A percentile compares a stretch with the other conserved stretches of the same genome.
These are phyloP conservation scores for Stegodyphus dumicola DNA, from an alignment of 1,140 invertebrate genomes.

Conservation along the genomic window DNA sequence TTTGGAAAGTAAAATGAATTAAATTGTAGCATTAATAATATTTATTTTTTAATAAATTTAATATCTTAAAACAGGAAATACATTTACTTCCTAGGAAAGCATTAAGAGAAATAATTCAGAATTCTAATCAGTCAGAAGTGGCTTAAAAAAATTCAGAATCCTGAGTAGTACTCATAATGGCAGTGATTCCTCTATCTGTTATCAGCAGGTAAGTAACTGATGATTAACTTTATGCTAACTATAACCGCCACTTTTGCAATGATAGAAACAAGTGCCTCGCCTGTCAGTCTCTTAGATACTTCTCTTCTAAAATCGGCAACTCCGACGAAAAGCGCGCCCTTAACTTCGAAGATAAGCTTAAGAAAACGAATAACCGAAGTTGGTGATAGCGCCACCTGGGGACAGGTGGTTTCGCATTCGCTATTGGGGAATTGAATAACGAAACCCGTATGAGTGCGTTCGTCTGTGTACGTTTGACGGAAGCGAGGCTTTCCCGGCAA, in stretches of 20 bases:
- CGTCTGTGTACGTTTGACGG: conserved; percentile 20
- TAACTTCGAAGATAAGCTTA: background rate
- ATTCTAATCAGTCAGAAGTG: too few species aligned
- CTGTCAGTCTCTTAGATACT: background rate
- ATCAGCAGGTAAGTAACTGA: background rate
- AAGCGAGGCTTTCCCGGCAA: conserved; percentile 51
- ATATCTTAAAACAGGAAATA: too few species aligned
- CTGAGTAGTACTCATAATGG: too few species aligned
- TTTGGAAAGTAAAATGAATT: too few species aligned
- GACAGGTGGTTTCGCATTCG: conserved; percentile 38
- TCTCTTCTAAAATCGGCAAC: background rate
- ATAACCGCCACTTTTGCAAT: background rate
- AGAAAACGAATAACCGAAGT: background rate
- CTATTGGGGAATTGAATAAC: conserved; percentile 32
- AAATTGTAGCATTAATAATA: too few species aligned
- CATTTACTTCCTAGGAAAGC: too few species aligned
- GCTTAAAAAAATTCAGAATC: too few species aligned
- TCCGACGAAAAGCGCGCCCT: background rate
- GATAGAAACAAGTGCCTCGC: background rate
- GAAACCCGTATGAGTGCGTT: conserved; percentile 44
- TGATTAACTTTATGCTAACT: background rate
- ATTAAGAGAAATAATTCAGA: too few species aligned
- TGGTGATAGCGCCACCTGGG: conserved; percentile 43
- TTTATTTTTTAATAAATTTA: too few species aligned
- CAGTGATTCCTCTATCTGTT: too few species aligned